phyloP scores from a whole-genome alignment of 2,113 vertebrate species.

The Galbula dea region DNA sequence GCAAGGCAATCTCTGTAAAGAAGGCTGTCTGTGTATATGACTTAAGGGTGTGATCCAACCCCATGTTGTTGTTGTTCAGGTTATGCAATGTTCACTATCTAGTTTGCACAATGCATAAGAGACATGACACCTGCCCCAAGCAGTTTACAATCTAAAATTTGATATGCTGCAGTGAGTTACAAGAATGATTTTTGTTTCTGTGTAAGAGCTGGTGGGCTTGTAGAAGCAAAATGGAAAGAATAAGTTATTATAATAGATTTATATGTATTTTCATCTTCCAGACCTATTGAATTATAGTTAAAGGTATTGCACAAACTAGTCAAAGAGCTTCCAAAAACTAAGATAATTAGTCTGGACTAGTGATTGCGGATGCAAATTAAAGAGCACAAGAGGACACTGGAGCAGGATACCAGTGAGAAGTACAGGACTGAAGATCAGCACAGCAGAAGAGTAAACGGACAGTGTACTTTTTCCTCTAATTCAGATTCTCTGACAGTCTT shows the following conservation, averaged over 20 bases:
- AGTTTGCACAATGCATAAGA: neutral
- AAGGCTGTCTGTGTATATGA: neutral
- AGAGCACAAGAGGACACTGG: neutral
- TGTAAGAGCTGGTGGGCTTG: neutral
- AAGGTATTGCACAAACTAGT: neutral
- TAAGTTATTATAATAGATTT: neutral
- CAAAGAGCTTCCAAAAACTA: neutral
- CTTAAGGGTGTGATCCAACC: neutral
- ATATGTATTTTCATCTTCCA: neutral
- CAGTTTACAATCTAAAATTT: slow-evolving; percentile 22
- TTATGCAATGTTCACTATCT: neutral
- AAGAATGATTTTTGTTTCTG: neutral
- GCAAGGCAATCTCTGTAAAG: neutral
- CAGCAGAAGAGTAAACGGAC: neutral
- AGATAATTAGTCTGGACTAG: neutral
- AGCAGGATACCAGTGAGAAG: neutral
- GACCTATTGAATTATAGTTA: neutral
- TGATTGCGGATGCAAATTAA: neutral
- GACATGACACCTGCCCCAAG: slow-evolving; percentile 1
- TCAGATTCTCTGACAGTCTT: neutral
- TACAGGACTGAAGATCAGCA: neutral
- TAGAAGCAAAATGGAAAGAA: neutral
- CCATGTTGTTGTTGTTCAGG: neutral
- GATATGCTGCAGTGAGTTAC: neutral
- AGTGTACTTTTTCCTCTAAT: neutral